Evolutionary conservation across 2,113 vertebrate genomes (phyloP).

Genomic region (Brachyistius frenatus): DNA sequence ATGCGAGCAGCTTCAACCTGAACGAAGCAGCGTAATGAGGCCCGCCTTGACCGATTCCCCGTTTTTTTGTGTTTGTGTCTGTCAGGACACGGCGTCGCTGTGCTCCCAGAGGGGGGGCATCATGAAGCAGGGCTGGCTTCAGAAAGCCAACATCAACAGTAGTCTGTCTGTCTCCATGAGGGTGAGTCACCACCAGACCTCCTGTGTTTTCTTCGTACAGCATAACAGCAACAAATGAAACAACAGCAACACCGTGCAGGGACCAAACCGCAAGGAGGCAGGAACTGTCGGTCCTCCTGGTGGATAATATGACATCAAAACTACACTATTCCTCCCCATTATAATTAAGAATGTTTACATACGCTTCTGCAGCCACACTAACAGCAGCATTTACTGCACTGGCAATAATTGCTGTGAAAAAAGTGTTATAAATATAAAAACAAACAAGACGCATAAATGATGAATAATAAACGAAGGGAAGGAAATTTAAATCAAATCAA

Average conservation of each 20-base stretch:
- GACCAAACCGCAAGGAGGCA: not conserved
- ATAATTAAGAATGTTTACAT: no score
- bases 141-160: conserved; percentile 97
- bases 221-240: conserved; percentile 4
- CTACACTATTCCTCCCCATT: no score
- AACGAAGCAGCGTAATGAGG: not conserved
- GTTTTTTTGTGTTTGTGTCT: conserved; percentile 52
- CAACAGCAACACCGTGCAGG: not conserved
- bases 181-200: conserved; percentile 84
- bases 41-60: not conserved
- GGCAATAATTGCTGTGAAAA: no score
- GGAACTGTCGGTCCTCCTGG: no score
- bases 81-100: conserved; percentile 91
- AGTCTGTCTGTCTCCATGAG: conserved; percentile 98
- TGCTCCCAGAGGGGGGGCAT: conserved; percentile 96
- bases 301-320: no score
- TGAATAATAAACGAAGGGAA: no score
- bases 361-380: not conserved
- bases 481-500: no score
- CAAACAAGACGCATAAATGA: no score
- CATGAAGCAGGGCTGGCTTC: conserved; percentile 97
- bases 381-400: no score
- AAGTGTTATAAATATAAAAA: no score
- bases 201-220: not conserved
- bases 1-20: not conserved